Percentiles rank a stretch among this genome's conserved stretches.
Evolutionary conservation across 2,113 vertebrate species (phyloP).

Genomic region (Platichthys stellatus): DNA sequence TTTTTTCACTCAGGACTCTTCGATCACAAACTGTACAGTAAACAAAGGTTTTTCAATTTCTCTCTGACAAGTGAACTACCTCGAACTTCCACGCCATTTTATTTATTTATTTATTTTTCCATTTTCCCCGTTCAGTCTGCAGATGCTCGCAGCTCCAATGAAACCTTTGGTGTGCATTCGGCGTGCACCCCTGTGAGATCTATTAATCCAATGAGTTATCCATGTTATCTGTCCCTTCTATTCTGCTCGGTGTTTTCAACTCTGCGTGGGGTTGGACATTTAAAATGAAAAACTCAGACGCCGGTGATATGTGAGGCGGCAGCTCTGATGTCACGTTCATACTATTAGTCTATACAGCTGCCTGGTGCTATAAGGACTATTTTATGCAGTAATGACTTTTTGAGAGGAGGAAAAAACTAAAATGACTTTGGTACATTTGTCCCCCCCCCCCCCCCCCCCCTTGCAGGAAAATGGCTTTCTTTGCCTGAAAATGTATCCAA

Average conservation of each 20-base stretch:
- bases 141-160: slow-evolving; percentile 5
- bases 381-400: slow-evolving; percentile 74
- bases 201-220: slow-evolving; percentile 5
- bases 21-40: no score
- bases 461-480: slow-evolving; percentile 67
- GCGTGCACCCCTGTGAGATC: neutral
- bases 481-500: slow-evolving; percentile 76
- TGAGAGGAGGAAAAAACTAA: slow-evolving; percentile 61
- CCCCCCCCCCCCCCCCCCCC: slow-evolving; percentile 13
- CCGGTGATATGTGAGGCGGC: slow-evolving; percentile 30
- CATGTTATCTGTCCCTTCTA: slow-evolving; percentile 25
- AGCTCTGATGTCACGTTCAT: slow-evolving; percentile 51
- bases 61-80: slow-evolving; percentile 6
- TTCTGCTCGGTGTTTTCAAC: slow-evolving; percentile 20
- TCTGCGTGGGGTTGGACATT: slow-evolving; percentile 44
- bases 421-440: slow-evolving; percentile 66
- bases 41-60: slow-evolving; percentile 8
- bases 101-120: neutral
- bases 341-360: slow-evolving; percentile 52
- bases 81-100: slow-evolving; percentile 10
- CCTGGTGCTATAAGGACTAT: slow-evolving; percentile 43
- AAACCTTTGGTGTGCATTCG: slow-evolving; percentile 27
- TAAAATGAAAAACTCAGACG: slow-evolving; percentile 31
- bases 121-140: neutral
- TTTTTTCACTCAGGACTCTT: neutral